phyloP scores from a whole-genome alignment of 2,888 invertebrate species.

The Chaetoderma sp. region DNA sequence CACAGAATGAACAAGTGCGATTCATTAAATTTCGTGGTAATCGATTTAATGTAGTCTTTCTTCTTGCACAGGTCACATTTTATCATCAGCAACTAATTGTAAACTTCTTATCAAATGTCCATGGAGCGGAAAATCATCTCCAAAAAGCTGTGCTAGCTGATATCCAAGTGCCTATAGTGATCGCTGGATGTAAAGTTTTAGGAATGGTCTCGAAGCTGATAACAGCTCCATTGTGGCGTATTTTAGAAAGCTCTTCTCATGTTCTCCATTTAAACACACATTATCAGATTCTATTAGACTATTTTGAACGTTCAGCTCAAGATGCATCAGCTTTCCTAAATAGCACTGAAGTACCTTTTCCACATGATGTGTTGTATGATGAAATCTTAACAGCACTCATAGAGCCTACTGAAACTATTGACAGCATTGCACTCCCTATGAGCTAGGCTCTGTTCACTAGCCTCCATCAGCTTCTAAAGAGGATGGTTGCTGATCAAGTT shows the following conservation, averaged over 20 bases:
- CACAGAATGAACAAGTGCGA: background rate
- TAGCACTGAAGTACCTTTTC: background rate
- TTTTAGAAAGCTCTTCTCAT: too few relatives aligned
- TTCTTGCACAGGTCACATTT: slow-evolving; percentile 9
- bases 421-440: background rate
- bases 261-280: too few relatives aligned
- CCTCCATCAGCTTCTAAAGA: background rate
- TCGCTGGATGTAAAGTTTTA: slow-evolving; percentile 30
- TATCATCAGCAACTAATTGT: slow-evolving; percentile 26
- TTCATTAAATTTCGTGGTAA: slow-evolving; percentile 15
- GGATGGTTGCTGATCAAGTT: background rate
- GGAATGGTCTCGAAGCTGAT: slow-evolving; percentile 31
- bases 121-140: slow-evolving; percentile 27
- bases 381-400: background rate
- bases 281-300: background rate
- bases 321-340: background rate
- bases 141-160: slow-evolving; percentile 33
- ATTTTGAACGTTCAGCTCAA: background rate
- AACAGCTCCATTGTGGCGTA: slow-evolving; percentile 24
- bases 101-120: slow-evolving; percentile 19
- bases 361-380: background rate
- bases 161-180: slow-evolving; percentile 19
- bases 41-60: slow-evolving; percentile 16
- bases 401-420: background rate
- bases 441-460: background rate